phyloP scores from a whole-genome alignment of 2,888 invertebrate genomes.

The Tigriopus californicus region DNA sequence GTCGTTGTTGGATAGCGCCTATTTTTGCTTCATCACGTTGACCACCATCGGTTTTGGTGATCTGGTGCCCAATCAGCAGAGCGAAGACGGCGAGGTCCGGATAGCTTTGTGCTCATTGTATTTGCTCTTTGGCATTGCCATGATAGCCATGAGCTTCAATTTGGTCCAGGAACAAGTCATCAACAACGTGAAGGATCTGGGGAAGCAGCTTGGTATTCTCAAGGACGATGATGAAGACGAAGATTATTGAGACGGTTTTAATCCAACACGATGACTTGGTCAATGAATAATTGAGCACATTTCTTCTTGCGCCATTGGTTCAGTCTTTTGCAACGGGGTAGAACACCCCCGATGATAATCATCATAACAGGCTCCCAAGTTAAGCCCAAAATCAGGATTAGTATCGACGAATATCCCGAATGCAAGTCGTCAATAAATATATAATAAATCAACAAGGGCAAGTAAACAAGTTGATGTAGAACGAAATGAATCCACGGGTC shows the following conservation, averaged over 20 bases:
- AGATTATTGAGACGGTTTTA: conserved; percentile 11
- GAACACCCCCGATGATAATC: no score
- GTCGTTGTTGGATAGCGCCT: conserved; percentile 68
- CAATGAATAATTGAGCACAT: no score
- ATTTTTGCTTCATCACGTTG: conserved; percentile 81
- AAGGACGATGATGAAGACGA: conserved; percentile 42
- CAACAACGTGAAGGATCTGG: conserved; percentile 65
- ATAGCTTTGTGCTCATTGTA: conserved; percentile 79
- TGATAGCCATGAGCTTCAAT: conserved; percentile 91
- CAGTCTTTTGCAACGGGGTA: no score
- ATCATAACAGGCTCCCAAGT: no score
- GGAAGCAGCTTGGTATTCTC: conserved; percentile 66
- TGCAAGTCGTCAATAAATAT: no score
- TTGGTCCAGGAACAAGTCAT: conserved; percentile 85
- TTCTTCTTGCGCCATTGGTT: no score
- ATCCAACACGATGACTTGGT: no score
- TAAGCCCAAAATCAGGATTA: no score
- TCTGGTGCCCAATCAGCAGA: conserved; percentile 60
- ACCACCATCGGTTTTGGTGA: conserved; percentile 86
- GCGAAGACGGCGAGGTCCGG: conserved; percentile 30
- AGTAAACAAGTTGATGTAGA: no score
- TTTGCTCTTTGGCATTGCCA: conserved; percentile 76
- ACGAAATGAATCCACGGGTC: no score
- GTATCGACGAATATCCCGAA: no score
- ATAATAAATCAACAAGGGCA: no score